These are phyloP conservation scores for Daubentonia madagascariensis DNA, from an alignment of 2,113 vertebrate genomes.

Conservation along the genomic window DNA sequence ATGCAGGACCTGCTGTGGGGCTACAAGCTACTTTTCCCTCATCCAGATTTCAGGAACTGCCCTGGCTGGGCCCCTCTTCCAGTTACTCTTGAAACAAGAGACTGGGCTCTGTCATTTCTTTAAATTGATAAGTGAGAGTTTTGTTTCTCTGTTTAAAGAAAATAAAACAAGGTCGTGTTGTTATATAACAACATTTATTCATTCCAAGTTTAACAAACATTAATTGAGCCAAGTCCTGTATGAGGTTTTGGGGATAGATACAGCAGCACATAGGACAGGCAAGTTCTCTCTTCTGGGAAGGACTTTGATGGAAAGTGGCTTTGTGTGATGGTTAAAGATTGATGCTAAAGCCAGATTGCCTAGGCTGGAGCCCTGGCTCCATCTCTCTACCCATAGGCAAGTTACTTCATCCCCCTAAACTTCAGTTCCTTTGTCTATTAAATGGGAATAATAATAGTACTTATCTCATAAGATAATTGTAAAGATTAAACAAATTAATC, in stretches of 20 bases:
- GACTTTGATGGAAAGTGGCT: neutral
- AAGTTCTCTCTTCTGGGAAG: neutral
- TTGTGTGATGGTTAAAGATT: no score
- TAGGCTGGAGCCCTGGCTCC: neutral
- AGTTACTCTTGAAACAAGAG: neutral
- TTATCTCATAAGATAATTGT: neutral
- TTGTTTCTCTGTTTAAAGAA: neutral
- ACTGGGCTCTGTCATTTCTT: neutral
- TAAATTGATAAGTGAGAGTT: neutral
- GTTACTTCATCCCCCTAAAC: neutral
- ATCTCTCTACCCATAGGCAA: no score
- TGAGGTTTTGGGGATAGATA: neutral
- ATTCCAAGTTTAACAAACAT: neutral
- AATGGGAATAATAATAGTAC: neutral
- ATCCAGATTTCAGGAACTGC: neutral
- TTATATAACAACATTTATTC: neutral
- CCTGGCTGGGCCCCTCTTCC: neutral
- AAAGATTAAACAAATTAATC: neutral
- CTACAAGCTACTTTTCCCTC: no score
- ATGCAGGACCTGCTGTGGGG: neutral
- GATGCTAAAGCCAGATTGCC: neutral
- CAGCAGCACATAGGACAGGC: neutral
- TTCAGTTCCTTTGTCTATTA: neutral
- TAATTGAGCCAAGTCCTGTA: neutral
- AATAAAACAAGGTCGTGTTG: neutral